Evolutionary conservation across 2,797 vertebrate genomes (phyloP), one percentile per base, ranked within the genome.

Genomic region (Corythornis leucogaster): DNA sequence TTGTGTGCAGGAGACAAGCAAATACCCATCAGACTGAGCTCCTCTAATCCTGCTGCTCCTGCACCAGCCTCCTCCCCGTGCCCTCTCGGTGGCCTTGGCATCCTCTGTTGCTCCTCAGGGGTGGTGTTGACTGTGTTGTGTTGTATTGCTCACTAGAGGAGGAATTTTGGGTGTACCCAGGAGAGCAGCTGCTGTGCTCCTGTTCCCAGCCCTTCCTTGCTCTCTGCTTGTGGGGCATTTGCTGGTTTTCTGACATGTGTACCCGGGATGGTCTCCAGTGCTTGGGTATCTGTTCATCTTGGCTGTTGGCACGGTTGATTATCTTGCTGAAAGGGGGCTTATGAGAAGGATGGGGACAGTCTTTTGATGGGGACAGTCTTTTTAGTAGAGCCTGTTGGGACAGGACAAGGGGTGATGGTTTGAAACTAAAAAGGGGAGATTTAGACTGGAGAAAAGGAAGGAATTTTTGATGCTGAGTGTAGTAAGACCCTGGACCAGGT

Each of bases 281-380:
- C 51, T 28, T 1, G 0, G 19, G 5, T 8, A 1, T 5, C n/a
- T 21, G 8, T 12, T 12, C 10, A 4, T 50, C 24, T 30, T 11
- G 51, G 45, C 5, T 2, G 30, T 2, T n/a, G 35, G 21, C 31
- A 0, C 2, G n/a, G 1, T 59, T 62, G 18, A 0, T 9, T 11
- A 33, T 57, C n/a, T 33, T 15, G 21, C 54, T 57, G 31, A 22
- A 22, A 31, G 20, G 53, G 54, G 20, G 54, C 12, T 55, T 22
- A 14, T 21, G 6, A 55, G 54, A 14, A 31, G 12, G 54, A 55
- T 31, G n/a, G 26, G 50, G 50, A 51, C 50, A 51, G 15, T 28
- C 50, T 28, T 51, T 28, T 28, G 54, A 55, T 31, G 20, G 54
- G 54, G 20, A 22, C n/a, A 13, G 11, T 13, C 12, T 31, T 55